Evolutionary conservation across 2,888 invertebrate species (phyloP), one percentile per base, ranked within the genome.

Genomic region (Cetonia aurata): DNA sequence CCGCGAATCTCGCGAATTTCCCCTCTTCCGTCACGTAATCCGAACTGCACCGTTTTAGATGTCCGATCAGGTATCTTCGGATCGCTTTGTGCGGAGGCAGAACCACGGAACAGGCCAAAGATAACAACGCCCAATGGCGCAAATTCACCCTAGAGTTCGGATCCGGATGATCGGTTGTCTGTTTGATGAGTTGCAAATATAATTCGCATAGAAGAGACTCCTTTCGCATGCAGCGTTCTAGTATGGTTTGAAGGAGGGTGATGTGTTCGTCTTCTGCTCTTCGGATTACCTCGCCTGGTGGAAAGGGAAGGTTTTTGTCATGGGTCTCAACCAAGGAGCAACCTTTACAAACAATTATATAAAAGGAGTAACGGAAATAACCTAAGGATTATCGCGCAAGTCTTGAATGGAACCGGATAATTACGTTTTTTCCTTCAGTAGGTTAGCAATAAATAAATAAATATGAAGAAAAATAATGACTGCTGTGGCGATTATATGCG

Each of bases 21-120:
- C 96, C 97, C 85, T 98, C 97, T 83, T 97, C 96, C 0, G 95
- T 95, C 0, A 93, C 91, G 77, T 92, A 93, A 84, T 95, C 94
- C 73, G 94, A 91, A 37, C 96, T 92, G 80, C 96, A 94, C 78
- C 95, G 90, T 76, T 96, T 93, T 79, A 98, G 87, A 83, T 98
- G 98, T 0, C 96, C 92, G 53, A 96, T 92, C 67, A 98, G 87
- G 84, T 97, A 93, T 78, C 95, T 92, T 44, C 96, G 88, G 73
- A 97, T 89, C 2, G 93, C 89, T 83, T 95, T 93, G 80, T 94
- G 92, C 12, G 96, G 93, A 25, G 97, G 97, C 73, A 96, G 86
- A 67, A 96, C 93, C 0, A 96, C 91, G 67, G 93, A 93, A 78
- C 93, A 93, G 2, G 93, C 90, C 42, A 95, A 86, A 0, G 93